A percentile compares a stretch with the other conserved stretches of the same genome.
These are phyloP conservation scores for Argyra leucocephala DNA, from an alignment of 2,888 invertebrate genomes.

Conservation along the genomic window DNA sequence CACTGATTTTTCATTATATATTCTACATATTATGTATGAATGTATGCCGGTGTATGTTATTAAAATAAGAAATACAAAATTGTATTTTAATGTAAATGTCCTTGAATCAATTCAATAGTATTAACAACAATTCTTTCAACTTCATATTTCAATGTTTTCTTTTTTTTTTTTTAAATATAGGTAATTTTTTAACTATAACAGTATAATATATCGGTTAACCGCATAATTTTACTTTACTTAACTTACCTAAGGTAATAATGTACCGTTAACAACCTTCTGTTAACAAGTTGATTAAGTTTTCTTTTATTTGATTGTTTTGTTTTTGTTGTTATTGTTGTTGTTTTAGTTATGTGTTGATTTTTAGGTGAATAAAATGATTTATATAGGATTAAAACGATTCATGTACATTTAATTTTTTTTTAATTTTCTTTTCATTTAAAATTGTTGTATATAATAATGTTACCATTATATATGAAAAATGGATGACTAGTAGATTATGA, in stretches of 20 bases:
- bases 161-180: background rate
- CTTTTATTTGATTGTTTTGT: background rate
- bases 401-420: no score
- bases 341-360: background rate
- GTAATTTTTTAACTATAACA: no score
- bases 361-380: no score
- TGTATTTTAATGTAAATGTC: background rate
- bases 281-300: background rate
- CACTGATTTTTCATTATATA: no score
- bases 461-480: no score
- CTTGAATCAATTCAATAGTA: background rate
- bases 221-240: background rate
- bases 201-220: background rate
- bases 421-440: no score
- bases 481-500: no score
- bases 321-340: background rate
- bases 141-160: background rate
- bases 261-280: slow-evolving; percentile 2
- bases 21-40: no score
- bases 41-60: no score
- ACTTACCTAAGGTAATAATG: background rate
- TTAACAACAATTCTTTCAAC: background rate
- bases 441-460: no score
- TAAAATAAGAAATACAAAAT: background rate
- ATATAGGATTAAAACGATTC: no score